A percentile compares a stretch with the other conserved stretches of the same genome.
Conservation (phyloP, 2,113 vertebrate species). For the Theristicus caerulescens region DNA sequence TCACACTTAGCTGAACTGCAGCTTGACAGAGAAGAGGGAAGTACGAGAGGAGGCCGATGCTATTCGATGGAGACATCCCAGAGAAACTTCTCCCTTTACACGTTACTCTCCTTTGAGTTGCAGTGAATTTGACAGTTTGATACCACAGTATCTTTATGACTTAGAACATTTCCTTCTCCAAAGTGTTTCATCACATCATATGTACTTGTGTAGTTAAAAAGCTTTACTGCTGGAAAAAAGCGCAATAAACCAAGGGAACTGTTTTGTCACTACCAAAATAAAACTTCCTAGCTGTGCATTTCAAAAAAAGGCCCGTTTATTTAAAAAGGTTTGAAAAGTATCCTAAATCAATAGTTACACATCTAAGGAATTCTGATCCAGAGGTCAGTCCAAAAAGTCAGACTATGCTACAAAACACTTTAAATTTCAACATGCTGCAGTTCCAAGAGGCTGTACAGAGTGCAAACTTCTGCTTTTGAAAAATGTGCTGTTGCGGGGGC, state of each 20-base stretch:
- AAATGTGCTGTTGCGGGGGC: not conserved
- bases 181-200: not conserved
- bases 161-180: not conserved
- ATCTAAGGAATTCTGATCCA: not conserved
- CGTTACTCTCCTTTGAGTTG: not conserved
- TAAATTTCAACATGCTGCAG: not conserved
- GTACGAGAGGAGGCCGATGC: not conserved
- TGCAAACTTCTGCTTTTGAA: not conserved
- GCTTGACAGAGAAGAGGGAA: not conserved
- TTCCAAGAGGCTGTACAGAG: not conserved
- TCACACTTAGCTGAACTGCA: not conserved
- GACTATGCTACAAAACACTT: rapidly evolving
- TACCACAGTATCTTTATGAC: not conserved
- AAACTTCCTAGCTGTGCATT: not conserved
- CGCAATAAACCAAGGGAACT: not conserved
- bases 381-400: not conserved
- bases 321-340: not conserved
- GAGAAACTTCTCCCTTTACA: not conserved
- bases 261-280: not conserved
- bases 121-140: not conserved
- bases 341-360: not conserved
- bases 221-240: not conserved
- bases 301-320: not conserved
- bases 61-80: not conserved
- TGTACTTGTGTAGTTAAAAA: not conserved